These are phyloP conservation scores for Myodes glareolus DNA, from an alignment of 2,113 vertebrate species.

Conservation along the genomic window DNA sequence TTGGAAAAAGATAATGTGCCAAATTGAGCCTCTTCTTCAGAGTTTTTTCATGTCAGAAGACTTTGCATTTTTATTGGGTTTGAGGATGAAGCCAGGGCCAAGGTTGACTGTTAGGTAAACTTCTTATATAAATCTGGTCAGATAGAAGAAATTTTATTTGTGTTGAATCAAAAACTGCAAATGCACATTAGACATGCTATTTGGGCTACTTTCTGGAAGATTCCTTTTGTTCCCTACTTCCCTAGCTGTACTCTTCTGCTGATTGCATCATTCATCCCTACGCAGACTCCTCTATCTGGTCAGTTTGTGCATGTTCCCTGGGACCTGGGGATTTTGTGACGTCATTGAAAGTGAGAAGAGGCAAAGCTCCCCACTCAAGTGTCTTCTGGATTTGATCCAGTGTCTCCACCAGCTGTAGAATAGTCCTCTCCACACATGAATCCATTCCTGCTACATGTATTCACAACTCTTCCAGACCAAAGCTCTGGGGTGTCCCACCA, in stretches of 20 bases:
- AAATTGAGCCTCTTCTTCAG: neutral
- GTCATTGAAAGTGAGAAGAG: neutral
- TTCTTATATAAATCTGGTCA: conserved; percentile 12
- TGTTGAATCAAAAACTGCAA: neutral
- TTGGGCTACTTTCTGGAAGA: neutral
- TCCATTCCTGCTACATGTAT: neutral
- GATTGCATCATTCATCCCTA: neutral
- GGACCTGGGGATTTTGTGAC: too few relatives aligned
- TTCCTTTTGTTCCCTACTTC: neutral
- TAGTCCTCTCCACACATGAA: neutral
- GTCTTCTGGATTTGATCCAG: neutral
- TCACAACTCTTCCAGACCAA: neutral
- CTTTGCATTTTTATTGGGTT: neutral
- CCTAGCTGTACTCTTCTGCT: neutral
- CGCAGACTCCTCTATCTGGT: neutral
- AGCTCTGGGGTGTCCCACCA: neutral
- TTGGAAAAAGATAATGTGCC: neutral
- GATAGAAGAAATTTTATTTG: neutral
- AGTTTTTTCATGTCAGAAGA: neutral
- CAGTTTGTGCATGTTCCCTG: neutral
- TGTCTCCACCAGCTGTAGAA: neutral
- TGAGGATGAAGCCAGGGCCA: neutral
- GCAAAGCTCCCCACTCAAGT: neutral
- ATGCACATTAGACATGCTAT: neutral
- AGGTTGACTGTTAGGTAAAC: neutral